Base-by-base conservation (phyloP, 2,797 vertebrate species). In the Acanthopagrus latus region DNA sequence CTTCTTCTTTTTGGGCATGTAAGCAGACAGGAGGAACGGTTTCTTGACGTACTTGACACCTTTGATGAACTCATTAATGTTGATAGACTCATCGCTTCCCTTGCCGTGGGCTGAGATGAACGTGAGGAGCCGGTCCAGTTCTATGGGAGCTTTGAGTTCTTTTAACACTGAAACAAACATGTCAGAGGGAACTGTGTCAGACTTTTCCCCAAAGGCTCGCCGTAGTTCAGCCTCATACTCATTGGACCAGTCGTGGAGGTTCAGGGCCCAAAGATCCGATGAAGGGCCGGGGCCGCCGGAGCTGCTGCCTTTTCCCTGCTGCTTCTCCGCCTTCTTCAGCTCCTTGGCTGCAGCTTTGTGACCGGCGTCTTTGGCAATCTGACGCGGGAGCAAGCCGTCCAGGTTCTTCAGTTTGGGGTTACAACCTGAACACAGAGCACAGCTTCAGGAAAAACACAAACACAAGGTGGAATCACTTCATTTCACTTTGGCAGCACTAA, bases 211-310 rank as follows among this genome's bases (percentile, higher is more conserved):
- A 11, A 97, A 94, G 0, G 86, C 89, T 59, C 93, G 81, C 5
- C 79, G 83, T 33, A 99, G 88, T 14, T 85, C 83, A 0, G 59
- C 20, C 90, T 98, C 92, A 0, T 94, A 90, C 87, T 97, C 97
- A 3, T 92, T 2, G 1, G 97, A 96, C 98, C 98, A 99, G 73
- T 99, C 98, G 0, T 99, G 96, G 3, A 99, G 94, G 46, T 86
- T 94, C 65, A 97, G 73, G 1, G 94, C 95, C 97, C 97, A 97
- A 1, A 33, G 64, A 0, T 93, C 93, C 12, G 95, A 80, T 59
- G 51, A 59, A 18, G 2, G 72, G 5, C 1, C 0, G 1, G 7
- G 5, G 0, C 14, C 83, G 0, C 16, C 13, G 13, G 91, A 73
- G 43, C 90, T 92, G 8, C 82, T 78, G 20, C 86, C 81, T 67